Evolutionary conservation across 2,113 vertebrate species (phyloP).

Genomic region (Psettodes erumei): DNA sequence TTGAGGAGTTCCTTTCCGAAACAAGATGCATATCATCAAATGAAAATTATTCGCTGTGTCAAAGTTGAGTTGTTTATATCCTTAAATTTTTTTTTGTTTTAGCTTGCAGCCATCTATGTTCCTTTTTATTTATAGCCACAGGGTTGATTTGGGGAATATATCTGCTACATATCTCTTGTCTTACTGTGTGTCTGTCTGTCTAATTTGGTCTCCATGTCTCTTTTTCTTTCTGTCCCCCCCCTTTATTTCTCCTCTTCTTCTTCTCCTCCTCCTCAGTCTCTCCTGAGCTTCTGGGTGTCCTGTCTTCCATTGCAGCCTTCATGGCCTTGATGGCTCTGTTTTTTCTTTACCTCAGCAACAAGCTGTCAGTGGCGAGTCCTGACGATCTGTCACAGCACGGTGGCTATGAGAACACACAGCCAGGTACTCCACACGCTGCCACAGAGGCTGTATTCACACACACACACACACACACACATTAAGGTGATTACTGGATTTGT

Average conservation of each 20-base stretch:
- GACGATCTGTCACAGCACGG: constrained; percentile 88
- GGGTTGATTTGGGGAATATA: neutral
- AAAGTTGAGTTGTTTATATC: constrained; percentile 16
- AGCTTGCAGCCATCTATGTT: constrained; percentile 10
- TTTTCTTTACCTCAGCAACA: constrained; percentile 98
- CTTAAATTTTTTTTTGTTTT: neutral
- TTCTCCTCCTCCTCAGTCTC: constrained; percentile 87
- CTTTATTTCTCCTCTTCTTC: constrained; percentile 48
- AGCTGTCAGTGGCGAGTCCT: constrained; percentile 92
- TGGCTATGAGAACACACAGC: constrained; percentile 84
- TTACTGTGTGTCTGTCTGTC: constrained; percentile 4
- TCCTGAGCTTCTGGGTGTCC: constrained; percentile 95
- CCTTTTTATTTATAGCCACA: neutral
- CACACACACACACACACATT: neutral
- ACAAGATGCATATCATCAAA: constrained; percentile 28
- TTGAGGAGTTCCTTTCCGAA: constrained; percentile 16
- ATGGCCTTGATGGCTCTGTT: constrained; percentile 93
- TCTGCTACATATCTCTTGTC: neutral
- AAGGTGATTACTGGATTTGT: neutral
- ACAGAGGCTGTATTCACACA: neutral
- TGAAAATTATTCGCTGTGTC: constrained; percentile 10
- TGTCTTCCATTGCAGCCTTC: constrained; percentile 93
- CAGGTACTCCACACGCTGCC: constrained; percentile 83
- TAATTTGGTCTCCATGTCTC: constrained; percentile 23
- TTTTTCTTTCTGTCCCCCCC: constrained; percentile 16